These are phyloP conservation scores for Myiotriccus ornatus DNA, from an alignment of 2,797 vertebrate species.

Conservation along the genomic window DNA sequence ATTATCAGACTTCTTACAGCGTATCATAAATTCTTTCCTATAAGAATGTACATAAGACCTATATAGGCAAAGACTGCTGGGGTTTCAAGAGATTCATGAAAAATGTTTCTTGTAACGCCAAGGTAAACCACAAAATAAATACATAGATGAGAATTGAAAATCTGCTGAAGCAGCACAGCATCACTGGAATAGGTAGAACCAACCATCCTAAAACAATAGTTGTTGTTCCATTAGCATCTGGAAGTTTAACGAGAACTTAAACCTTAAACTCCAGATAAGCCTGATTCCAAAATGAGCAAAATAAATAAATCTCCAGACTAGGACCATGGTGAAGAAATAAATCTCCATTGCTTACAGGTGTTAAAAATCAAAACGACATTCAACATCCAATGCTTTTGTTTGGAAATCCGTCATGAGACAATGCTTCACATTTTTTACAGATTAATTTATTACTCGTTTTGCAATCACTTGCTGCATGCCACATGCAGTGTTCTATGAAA, in stretches of 20 bases:
- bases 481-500: not conserved
- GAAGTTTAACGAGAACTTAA: not conserved
- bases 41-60: not conserved
- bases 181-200: not conserved
- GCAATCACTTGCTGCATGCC: not conserved
- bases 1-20: not conserved
- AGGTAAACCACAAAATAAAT: not conserved
- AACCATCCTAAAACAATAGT: not conserved
- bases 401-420: not conserved
- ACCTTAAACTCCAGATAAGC: not conserved
- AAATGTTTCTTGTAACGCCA: not conserved
- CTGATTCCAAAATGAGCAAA: not conserved
- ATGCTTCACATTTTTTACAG: not conserved
- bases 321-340: not conserved
- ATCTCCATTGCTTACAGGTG: constrained; percentile 6
- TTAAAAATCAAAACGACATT: constrained; percentile 51
- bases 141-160: not conserved
- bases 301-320: not conserved
- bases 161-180: not conserved
- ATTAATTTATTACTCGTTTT: constrained; percentile 25
- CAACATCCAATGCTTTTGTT: not conserved
- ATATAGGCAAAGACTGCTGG: not conserved
- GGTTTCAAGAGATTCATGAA: not conserved
- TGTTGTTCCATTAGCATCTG: not conserved
- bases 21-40: not conserved